phyloP scores from a whole-genome alignment of 2,113 vertebrate genomes.

The Elanus axillaris region DNA sequence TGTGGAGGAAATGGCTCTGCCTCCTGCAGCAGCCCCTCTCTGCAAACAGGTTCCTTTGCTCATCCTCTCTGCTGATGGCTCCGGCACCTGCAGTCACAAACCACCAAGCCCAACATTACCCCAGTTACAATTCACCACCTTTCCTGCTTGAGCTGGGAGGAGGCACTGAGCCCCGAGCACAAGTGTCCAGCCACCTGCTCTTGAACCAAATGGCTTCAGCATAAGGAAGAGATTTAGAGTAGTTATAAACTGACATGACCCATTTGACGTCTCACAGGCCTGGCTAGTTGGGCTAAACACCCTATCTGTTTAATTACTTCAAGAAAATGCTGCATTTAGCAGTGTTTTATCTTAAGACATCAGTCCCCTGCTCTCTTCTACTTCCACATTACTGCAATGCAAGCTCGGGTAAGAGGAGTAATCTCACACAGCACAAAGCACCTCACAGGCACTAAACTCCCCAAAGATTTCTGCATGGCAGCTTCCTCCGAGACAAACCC shows the following conservation, averaged over 20 bases:
- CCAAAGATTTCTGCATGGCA: background rate
- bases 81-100: conserved; percentile 23
- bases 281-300: background rate
- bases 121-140: background rate
- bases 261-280: background rate
- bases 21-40: conserved; percentile 77
- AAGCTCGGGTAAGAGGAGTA: background rate
- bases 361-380: background rate
- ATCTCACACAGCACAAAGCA: background rate
- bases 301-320: background rate
- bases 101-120: background rate
- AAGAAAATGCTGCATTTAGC: background rate
- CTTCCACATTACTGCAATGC: accelerated
- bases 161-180: background rate
- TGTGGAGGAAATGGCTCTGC: conserved; percentile 70
- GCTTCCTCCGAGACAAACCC: background rate
- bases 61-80: conserved; percentile 19
- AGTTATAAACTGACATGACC: background rate
- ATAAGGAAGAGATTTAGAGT: background rate
- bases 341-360: background rate
- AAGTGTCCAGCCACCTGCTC: background rate
- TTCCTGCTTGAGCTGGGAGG: background rate
- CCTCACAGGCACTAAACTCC: background rate
- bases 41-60: conserved; percentile 68
- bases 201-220: background rate